Conservation (phyloP, 2,113 vertebrate genomes). For the Charadrius vociferus region DNA sequence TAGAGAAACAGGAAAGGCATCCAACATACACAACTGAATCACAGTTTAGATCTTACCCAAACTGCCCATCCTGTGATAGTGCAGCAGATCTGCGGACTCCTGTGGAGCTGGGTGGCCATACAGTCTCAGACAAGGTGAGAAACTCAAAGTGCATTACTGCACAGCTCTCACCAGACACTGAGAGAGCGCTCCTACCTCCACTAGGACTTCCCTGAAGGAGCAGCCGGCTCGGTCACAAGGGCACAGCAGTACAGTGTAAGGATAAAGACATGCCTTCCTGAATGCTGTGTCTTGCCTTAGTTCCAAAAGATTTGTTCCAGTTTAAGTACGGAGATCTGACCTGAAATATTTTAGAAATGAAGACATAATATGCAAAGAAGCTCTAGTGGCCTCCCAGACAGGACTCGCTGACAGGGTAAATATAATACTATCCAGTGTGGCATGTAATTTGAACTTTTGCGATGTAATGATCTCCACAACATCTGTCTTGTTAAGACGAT, state of each 20-base stretch:
- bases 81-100: background rate
- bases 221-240: background rate
- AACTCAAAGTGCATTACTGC: background rate
- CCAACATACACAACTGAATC: background rate
- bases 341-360: background rate
- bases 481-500: background rate
- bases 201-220: background rate
- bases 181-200: background rate
- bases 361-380: background rate
- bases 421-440: background rate
- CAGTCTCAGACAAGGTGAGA: background rate
- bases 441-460: background rate
- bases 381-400: background rate
- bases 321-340: background rate
- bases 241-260: background rate
- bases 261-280: background rate
- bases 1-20: background rate
- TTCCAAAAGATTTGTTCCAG: background rate
- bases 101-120: background rate
- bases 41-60: background rate
- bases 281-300: background rate
- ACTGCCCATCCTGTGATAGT: background rate
- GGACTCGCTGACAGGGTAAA: background rate
- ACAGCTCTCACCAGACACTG: accelerated
- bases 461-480: background rate